Conservation (phyloP, 2,888 invertebrate species). For the Thymelicus acteon region DNA sequence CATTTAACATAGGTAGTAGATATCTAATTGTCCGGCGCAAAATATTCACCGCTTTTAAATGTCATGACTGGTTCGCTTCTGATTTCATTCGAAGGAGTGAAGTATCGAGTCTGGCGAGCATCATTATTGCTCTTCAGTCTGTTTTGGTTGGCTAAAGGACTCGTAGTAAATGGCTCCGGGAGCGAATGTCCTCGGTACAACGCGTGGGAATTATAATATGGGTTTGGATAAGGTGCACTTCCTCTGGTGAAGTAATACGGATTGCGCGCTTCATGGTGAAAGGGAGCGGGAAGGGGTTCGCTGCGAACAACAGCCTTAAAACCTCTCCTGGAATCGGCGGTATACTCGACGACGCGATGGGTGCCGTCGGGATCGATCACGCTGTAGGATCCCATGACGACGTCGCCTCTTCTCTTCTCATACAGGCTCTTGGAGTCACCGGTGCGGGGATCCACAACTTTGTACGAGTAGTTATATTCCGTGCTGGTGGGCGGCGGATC, state of each 20-base stretch:
- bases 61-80: conserved; percentile 42
- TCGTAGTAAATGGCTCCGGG: neutral
- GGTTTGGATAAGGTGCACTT: conserved; percentile 14
- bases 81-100: conserved; percentile 60
- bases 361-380: conserved; percentile 77
- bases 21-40: conserved; percentile 54
- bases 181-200: conserved; percentile 15
- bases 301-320: conserved; percentile 81
- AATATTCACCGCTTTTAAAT: conserved; percentile 60
- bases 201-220: conserved; percentile 21
- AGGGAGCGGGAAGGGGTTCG: conserved; percentile 58
- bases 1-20: neutral
- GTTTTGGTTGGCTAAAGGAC: neutral
- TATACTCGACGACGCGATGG: conserved; percentile 75
- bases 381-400: conserved; percentile 73
- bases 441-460: conserved; percentile 81
- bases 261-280: conserved; percentile 14
- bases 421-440: conserved; percentile 77
- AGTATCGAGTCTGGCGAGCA: conserved; percentile 31
- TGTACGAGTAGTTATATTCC: conserved; percentile 77
- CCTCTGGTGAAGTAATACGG: conserved; percentile 13
- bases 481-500: conserved; percentile 66
- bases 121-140: conserved; percentile 9
- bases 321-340: conserved; percentile 78
- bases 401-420: conserved; percentile 68